Base-by-base conservation (phyloP, 2,888 invertebrate species). In the Tetranychus piercei region DNA sequence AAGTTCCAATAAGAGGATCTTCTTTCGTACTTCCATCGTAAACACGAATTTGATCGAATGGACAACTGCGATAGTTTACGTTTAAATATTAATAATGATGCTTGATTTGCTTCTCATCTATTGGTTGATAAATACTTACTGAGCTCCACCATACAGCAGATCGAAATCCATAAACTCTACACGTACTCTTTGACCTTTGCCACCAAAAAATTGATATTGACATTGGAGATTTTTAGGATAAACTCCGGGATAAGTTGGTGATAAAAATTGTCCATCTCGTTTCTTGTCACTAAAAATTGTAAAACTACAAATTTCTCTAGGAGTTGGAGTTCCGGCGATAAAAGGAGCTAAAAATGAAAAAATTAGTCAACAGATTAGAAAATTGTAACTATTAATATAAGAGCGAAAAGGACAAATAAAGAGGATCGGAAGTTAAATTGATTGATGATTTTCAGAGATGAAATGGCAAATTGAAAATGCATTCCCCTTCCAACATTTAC, bases 191-290 rank as follows among this genome's bases (percentile, higher is more conserved):
- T 97, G 94, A 75, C 91, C 90, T 73, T 88, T 87, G 82, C 88
- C 87, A 74, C 97, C 97, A 81, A 90, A 88, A 85, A 99, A 92
- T 84, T 91, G 76, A 85, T 94, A 94, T 84, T 89, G 88, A 86
- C 96, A 97, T 80, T 87, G 87, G 81, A 95, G 87, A 84, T 94
- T 91, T 85, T 96, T 96, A 79, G 99, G 97, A 86, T 99, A 99
- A 81, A 94, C 90, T 79, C 99, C 99, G 77, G 99, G 99, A 86
- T 99, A 99, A 77, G 99, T 99, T 77, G 97, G 96, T 76, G 97
- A 94, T 81, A 94, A 86, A 81, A 99, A 89, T 81, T 88, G 87
- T 74, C 97, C 97, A 78, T 88, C 89, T 81, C 88, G 88, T 80
- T 86, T 87, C 75, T 83, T 71, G 34, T 86, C 86, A 78, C 88